Conservation (phyloP, 2,113 vertebrate species). For the Geococcyx californianus region DNA sequence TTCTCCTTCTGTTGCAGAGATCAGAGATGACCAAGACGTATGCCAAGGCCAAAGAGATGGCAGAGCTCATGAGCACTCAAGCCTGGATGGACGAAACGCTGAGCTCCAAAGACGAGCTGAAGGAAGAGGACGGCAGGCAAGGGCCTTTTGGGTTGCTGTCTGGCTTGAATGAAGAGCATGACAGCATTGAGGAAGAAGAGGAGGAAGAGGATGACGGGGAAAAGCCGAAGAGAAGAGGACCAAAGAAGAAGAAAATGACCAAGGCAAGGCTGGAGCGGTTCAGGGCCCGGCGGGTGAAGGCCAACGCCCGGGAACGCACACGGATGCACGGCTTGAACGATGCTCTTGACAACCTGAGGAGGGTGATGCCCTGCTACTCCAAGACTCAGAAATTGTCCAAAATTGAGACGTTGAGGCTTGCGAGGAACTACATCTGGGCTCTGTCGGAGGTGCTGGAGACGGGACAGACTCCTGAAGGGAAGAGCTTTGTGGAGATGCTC, state of each 20-base stretch:
- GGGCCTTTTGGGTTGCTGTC: constrained; percentile 73
- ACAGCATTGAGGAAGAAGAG: constrained; percentile 79
- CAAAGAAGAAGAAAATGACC: constrained; percentile 99
- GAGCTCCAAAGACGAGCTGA: constrained; percentile 81
- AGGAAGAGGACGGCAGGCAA: constrained; percentile 77
- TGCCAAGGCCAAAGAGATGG: constrained; percentile 78
- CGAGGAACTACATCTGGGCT: constrained; percentile 97
- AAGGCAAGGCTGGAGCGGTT: constrained; percentile 93
- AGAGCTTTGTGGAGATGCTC: constrained; percentile 93
- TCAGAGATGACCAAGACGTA: constrained; percentile 85
- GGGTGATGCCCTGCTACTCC: constrained; percentile 98
- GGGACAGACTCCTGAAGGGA: constrained; percentile 88
- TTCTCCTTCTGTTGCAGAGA: constrained; percentile 65
- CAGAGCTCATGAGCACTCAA: constrained; percentile 81
- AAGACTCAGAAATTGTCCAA: constrained; percentile 98
- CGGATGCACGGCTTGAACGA: constrained; percentile 97
- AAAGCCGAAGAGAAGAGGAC: constrained; percentile 90
- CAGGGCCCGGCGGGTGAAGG: constrained; percentile 88
- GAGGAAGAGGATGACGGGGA: constrained; percentile 76
- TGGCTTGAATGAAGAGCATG: constrained; percentile 78
- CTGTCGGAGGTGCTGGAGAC: constrained; percentile 93
- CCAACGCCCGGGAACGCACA: constrained; percentile 92
- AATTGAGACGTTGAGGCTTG: constrained; percentile 93
- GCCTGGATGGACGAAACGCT: constrained; percentile 84
- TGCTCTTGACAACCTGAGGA: constrained; percentile 89